These are phyloP conservation scores for Natrix natrix DNA, from an alignment of 2,797 vertebrate species.

Conservation along the genomic window DNA sequence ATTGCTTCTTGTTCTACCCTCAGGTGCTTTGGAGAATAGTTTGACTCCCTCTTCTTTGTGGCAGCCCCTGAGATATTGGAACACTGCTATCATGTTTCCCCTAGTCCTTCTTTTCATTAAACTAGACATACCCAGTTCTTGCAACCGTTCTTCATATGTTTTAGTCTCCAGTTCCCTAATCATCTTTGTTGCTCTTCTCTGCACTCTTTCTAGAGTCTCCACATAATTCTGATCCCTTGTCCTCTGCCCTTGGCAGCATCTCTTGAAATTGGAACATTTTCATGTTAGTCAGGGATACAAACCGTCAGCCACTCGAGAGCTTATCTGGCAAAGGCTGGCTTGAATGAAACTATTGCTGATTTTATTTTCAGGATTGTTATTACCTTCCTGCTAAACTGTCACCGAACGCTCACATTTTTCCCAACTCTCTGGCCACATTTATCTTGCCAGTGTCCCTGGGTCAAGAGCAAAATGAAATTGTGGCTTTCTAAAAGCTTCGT, in stretches of 20 bases:
- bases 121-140: too few species aligned
- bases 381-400: background rate
- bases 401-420: background rate
- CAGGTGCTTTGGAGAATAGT: too few species aligned
- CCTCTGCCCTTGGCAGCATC: background rate
- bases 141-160: too few species aligned
- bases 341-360: slow-evolving; percentile 1
- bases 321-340: background rate
- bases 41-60: too few species aligned
- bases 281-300: slow-evolving; percentile 1
- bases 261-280: background rate
- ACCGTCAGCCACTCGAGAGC: background rate
- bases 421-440: background rate
- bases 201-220: too few species aligned
- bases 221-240: background rate
- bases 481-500: slow-evolving; percentile 14
- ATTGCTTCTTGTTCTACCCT: too few species aligned
- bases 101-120: too few species aligned
- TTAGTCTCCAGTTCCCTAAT: too few species aligned
- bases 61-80: too few species aligned
- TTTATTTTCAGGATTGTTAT: background rate
- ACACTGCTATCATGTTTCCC: too few species aligned
- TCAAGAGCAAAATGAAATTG: slow-evolving; percentile 30
- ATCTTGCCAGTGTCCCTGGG: slow-evolving; percentile 11
- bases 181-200: too few species aligned